Percentiles rank a stretch among this genome's conserved stretches.
These are phyloP conservation scores for Colius striatus DNA, from an alignment of 2,113 vertebrate genomes.

Conservation along the genomic window DNA sequence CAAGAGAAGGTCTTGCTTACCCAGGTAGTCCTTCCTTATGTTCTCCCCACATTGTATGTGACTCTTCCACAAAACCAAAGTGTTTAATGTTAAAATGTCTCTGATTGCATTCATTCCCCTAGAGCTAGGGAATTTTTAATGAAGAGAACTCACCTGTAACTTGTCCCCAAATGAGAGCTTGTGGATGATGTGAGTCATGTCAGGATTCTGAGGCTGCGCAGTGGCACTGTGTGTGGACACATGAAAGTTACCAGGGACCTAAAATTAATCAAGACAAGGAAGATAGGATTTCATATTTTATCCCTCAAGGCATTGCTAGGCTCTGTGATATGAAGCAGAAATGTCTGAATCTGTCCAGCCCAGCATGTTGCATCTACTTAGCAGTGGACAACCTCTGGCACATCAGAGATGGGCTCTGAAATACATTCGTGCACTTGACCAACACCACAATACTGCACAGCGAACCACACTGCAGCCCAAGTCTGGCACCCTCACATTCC, in stretches of 20 bases:
- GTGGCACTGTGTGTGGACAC: slow-evolving; percentile 98
- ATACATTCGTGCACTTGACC: background rate
- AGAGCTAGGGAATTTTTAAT: background rate
- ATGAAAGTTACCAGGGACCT: slow-evolving; percentile 99
- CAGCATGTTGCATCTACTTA: background rate
- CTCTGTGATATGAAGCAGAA: slow-evolving; percentile 3
- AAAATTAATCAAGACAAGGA: slow-evolving; percentile 54
- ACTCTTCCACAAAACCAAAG: background rate
- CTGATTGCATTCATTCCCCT: background rate
- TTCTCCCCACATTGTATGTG: background rate
- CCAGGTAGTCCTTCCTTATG: background rate
- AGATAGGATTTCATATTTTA: slow-evolving; percentile 52
- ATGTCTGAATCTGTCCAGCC: background rate
- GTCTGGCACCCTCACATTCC: background rate
- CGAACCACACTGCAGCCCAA: background rate
- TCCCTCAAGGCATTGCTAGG: slow-evolving; percentile 6
- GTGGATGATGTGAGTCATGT: slow-evolving; percentile 97
- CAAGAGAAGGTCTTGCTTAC: background rate
- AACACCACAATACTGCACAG: background rate
- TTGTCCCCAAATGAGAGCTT: slow-evolving; percentile 95
- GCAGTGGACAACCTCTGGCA: background rate
- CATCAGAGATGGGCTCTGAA: background rate
- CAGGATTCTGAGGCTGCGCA: slow-evolving; percentile 94
- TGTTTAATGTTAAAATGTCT: background rate
- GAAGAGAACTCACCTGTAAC: slow-evolving; percentile 82